Evolutionary conservation across 2,888 invertebrate species (phyloP), one percentile per base, ranked within the genome.

Genomic region (Drosophila prostipennis): DNA sequence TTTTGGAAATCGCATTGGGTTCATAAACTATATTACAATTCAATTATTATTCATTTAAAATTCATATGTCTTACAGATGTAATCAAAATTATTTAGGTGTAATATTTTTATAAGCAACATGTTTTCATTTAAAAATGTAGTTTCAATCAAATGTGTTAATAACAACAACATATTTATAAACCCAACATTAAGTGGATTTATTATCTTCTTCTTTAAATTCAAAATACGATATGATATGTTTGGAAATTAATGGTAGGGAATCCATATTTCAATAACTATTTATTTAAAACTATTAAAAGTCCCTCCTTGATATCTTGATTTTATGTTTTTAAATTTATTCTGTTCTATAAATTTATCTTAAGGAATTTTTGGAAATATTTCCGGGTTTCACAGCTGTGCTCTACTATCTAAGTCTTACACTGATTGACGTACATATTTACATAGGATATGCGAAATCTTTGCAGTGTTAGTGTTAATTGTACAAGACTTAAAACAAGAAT

Each of bases 321-420:
- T 51, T 23, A 19, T 29, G 13, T 36, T 6, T 55, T 63, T 63
- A 49, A 42, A 6, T 60, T 63, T 63, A 63, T 63, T 52, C 14
- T 58, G 10, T 16, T 34, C 34, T 36, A 69, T 58, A 34, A 51
- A 42, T 65, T 29, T 16, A 26, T 53, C 43, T 72, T 72, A 71
- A 51, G 70, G 72, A 71, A 36, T 56, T 65, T 74, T 52, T 56
- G 63, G 54, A 71, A 63, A 51, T 36, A 51, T 32, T 36, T 72
- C 54, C 60, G 49, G 72, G 70, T 29, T 71, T 71, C 63, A 71
- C 72, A 72, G 43, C 54, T 63, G 73, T 55, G 54, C 48, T 36
- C 42, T 54, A 45, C 19, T 34, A 57, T 19, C 36, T 43, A 49
- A 13, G 26, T 29, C 16, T 53, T 26, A 65, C 37, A 53, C 19